Conservation (phyloP, 1,140 invertebrate species). For the Phenacoccus solenopsis region DNA sequence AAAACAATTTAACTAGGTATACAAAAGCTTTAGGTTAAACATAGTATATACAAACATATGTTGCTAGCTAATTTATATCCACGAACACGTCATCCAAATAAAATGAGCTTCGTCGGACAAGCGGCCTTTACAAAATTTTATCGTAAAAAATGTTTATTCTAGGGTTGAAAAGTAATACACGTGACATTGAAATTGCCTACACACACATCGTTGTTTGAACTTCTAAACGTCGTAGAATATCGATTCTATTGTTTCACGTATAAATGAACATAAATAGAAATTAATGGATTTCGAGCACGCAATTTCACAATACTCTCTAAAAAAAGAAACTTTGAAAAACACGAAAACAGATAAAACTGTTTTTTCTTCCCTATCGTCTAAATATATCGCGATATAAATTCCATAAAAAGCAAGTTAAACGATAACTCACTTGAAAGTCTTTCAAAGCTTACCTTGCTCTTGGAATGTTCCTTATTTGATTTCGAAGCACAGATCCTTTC, state of each 20-base stretch:
- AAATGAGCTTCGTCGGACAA: neutral
- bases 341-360: too few species aligned
- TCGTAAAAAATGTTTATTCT: neutral
- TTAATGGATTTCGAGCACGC: neutral
- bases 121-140: neutral
- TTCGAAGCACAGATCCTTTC: slow-evolving; percentile 21
- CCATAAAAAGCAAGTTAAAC: too few species aligned
- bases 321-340: too few species aligned
- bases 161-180: neutral
- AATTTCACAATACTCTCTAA: neutral
- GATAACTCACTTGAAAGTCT: too few species aligned
- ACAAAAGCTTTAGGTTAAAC: too few species aligned
- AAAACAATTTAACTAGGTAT: too few species aligned
- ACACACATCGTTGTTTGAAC: too few species aligned
- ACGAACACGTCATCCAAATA: too few species aligned
- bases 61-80: too few species aligned
- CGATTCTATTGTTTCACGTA: neutral
- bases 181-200: neutral
- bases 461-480: neutral
- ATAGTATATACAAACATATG: too few species aligned
- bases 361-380: too few species aligned
- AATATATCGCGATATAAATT: too few species aligned
- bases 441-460: neutral
- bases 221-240: neutral
- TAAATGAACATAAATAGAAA: neutral